Percentiles rank a stretch among this genome's conserved stretches.
phyloP scores from a whole-genome alignment of 2,888 invertebrate species.

The Drosophila melanosoma region DNA sequence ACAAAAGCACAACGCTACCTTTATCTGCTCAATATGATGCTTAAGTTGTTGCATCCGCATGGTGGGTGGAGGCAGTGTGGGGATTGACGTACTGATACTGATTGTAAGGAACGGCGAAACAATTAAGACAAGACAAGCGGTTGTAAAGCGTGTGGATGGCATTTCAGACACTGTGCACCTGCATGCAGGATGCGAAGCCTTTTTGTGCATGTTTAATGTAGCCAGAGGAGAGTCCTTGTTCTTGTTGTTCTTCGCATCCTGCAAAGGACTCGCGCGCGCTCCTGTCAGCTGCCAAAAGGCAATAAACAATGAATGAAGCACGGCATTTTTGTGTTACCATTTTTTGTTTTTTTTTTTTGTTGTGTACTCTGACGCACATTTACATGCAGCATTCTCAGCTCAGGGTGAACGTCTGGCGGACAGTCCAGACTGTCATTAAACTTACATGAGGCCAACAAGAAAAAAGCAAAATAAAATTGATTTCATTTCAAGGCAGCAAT shows the following conservation, averaged over 20 bases:
- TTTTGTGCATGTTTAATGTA: slow-evolving; percentile 46
- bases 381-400: slow-evolving; percentile 21
- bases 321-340: slow-evolving; percentile 35
- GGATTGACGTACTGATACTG: slow-evolving; percentile 19
- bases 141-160: background rate
- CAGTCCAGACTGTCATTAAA: slow-evolving; percentile 53
- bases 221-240: slow-evolving; percentile 26
- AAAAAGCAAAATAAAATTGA: background rate
- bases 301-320: slow-evolving; percentile 42
- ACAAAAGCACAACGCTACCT: slow-evolving; percentile 31
- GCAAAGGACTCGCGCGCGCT: slow-evolving; percentile 14
- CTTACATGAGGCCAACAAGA: slow-evolving; percentile 43
- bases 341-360: slow-evolving; percentile 1
- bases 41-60: slow-evolving; percentile 52
- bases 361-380: slow-evolving; percentile 9
- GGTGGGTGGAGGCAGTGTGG: background rate
- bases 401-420: slow-evolving; percentile 49
- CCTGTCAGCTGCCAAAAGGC: slow-evolving; percentile 10
- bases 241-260: slow-evolving; percentile 8
- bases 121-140: slow-evolving; percentile 41
- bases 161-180: slow-evolving; percentile 27
- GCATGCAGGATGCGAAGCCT: slow-evolving; percentile 21
- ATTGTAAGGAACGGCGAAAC: slow-evolving; percentile 42
- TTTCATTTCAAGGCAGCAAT: slow-evolving; percentile 31
- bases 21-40: slow-evolving; percentile 58